These are phyloP conservation scores for Albula goreensis DNA, from an alignment of 2,113 vertebrate genomes.

Conservation along the genomic window DNA sequence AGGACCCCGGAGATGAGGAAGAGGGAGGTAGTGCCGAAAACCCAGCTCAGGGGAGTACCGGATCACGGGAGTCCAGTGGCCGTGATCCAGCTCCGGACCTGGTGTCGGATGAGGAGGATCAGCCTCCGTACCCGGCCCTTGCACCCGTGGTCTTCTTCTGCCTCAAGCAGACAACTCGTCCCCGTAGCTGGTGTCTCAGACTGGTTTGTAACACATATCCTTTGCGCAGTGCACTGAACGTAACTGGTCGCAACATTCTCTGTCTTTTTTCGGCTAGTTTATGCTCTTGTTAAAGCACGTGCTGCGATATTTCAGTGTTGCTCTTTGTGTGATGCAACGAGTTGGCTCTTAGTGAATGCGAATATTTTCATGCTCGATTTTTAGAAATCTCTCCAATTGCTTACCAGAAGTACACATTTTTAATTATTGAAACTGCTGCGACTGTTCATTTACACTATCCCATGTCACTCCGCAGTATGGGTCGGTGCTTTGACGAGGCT, in stretches of 20 bases:
- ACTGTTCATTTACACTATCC: neutral
- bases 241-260: neutral
- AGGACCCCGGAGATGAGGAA: slow-evolving; percentile 51
- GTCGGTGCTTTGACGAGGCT: neutral
- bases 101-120: slow-evolving; percentile 74
- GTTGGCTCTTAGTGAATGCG: neutral
- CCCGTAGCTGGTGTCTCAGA: slow-evolving; percentile 93
- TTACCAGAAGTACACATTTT: neutral
- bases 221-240: slow-evolving; percentile 52
- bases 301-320: neutral
- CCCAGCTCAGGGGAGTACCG: slow-evolving; percentile 52
- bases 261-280: neutral
- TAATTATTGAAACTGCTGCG: neutral
- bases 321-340: neutral
- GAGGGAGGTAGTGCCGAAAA: slow-evolving; percentile 61
- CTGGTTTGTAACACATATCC: slow-evolving; percentile 99
- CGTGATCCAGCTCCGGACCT: slow-evolving; percentile 62
- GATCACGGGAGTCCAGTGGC: slow-evolving; percentile 48
- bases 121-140: slow-evolving; percentile 86
- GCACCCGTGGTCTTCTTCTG: slow-evolving; percentile 93
- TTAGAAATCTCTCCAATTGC: neutral
- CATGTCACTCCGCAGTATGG: neutral
- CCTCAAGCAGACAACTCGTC: slow-evolving; percentile 88
- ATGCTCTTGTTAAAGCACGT: neutral
- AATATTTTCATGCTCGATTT: neutral